Evolutionary conservation across 2,797 vertebrate genomes (phyloP).

Genomic region (Anabas testudineus): DNA sequence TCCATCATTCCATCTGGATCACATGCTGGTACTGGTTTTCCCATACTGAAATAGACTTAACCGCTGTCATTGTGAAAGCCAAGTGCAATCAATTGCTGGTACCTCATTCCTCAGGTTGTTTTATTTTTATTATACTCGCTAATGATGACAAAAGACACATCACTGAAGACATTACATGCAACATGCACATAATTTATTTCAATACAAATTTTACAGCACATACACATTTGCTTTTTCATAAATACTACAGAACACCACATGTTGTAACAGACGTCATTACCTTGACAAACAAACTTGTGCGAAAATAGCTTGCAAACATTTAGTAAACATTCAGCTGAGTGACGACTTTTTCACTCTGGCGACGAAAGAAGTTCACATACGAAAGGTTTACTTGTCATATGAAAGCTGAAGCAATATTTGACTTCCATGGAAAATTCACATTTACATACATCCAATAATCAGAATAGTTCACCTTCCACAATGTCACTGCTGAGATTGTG

Average conservation of each 20-base stretch:
- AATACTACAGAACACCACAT: conserved; percentile 80
- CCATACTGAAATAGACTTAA: conserved; percentile 58
- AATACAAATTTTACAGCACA: conserved; percentile 74
- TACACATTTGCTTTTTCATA: conserved; percentile 75
- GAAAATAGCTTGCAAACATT: conserved; percentile 74
- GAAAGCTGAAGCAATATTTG: conserved; percentile 45
- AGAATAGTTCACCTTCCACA: conserved; percentile 8
- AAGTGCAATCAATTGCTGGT: conserved; percentile 17
- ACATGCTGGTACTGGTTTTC: conserved; percentile 44
- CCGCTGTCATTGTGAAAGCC: conserved; percentile 8
- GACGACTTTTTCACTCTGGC: conserved; percentile 54
- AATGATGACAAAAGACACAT: conserved; percentile 38
- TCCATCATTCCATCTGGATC: conserved; percentile 44
- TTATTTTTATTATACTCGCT: background rate
- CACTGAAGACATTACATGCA: conserved; percentile 35
- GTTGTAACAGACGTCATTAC: conserved; percentile 66
- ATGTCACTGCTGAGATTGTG: conserved; percentile 23
- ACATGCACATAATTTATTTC: conserved; percentile 83
- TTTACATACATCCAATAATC: conserved; percentile 34
- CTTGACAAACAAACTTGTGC: conserved; percentile 76
- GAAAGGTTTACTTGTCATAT: conserved; percentile 42
- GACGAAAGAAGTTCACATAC: conserved; percentile 50
- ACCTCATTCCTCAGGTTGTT: conserved; percentile 10
- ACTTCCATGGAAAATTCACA: conserved; percentile 57
- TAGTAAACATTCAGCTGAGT: conserved; percentile 83